These are phyloP conservation scores for Leptosomus discolor DNA, from an alignment of 2,113 vertebrate genomes.

Conservation along the genomic window DNA sequence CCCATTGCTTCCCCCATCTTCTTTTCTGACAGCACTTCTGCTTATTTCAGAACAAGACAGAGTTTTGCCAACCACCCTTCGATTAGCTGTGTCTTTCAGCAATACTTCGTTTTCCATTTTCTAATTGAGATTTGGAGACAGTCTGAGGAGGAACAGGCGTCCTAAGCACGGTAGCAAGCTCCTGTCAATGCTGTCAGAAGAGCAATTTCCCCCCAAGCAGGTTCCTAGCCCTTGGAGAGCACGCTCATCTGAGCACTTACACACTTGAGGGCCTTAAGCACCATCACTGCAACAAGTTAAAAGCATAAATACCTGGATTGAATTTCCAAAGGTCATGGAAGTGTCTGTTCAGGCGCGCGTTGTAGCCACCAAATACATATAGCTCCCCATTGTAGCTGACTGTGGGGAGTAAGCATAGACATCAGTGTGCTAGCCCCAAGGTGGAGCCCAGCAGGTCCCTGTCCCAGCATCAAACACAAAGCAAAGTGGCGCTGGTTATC, in stretches of 20 bases:
- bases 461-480: background rate
- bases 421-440: background rate
- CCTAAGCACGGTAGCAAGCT: background rate
- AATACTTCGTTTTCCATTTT: background rate
- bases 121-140: background rate
- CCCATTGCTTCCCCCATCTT: background rate
- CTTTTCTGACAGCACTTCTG: background rate
- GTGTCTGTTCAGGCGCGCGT: slow-evolving; percentile 92
- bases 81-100: background rate
- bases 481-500: background rate
- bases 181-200: background rate
- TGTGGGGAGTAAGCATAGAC: slow-evolving; percentile 47
- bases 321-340: slow-evolving; percentile 99
- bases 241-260: background rate
- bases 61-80: background rate
- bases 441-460: background rate
- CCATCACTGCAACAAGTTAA: background rate
- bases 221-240: background rate
- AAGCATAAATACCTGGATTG: slow-evolving; percentile 84
- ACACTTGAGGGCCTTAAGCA: background rate
- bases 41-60: background rate
- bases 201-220: background rate
- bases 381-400: slow-evolving; percentile 93
- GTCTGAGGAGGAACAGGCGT: background rate
- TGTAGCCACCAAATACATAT: slow-evolving; percentile 97